Base-by-base conservation (phyloP, 92 coral and sea anemone species). In the Epizoanthus rinbou region DNA sequence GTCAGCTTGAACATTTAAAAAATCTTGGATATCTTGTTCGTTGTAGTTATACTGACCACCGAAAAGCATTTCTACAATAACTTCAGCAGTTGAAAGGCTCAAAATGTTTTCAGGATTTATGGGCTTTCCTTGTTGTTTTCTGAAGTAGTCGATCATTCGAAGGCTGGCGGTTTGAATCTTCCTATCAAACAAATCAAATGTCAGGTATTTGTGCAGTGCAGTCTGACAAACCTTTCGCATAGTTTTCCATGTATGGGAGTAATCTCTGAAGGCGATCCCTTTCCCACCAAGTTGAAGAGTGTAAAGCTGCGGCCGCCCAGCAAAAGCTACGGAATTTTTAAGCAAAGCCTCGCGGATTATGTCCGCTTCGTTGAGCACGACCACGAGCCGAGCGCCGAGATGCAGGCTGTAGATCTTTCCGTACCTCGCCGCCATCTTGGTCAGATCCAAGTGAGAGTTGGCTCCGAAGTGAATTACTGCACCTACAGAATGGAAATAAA, bases 301-400 rank as follows among this genome's bases (percentile, higher is more conserved):
- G 84, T 80, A 85, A 52, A 92, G 84, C 3, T 75, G 25, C 6
- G 97, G 97, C 3, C 97, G 78, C 4, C 94, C 93, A 11, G 94
- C 92, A 56, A 92, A 90, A 56, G 80, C 86, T 9, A 45, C 64
- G 3, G 92, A 85, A n/a, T 88, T 28, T 28, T 28, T 28, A 28
- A 28, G 31, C 31, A 28, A 28, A 28, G 31, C 31, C 31, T 28
- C 31, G 31, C 31, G 31, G 31, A 28, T 28, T 28, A 28, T 28
- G 31, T 28, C 31, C 31, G 31, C 31, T 28, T 28, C 31, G 31
- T 28, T 28, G 31, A 28, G 31, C 31, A 28, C 31, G 31, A 28
- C 31, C 31, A 28, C 31, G 31, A 28, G 31, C 31, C 31, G 31
- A 28, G 31, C 31, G 31, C 31, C 31, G 31, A 28, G 31, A 0